These are phyloP conservation scores for Columba livia DNA, from an alignment of 2,113 vertebrate genomes.

Conservation along the genomic window DNA sequence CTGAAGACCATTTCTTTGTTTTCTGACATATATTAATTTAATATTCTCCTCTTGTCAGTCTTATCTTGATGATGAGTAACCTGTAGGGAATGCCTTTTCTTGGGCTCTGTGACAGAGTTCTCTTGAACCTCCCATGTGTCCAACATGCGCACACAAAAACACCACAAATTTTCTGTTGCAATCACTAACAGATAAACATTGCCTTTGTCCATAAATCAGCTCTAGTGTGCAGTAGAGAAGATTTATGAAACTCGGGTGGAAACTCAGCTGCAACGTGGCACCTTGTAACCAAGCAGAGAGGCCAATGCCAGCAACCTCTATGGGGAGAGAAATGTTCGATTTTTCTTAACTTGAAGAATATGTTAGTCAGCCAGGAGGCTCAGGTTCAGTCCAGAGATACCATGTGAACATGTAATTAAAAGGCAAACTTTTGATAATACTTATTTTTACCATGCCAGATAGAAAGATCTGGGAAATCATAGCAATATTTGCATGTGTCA, in stretches of 20 bases:
- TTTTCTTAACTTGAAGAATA: background rate
- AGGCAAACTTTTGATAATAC: background rate
- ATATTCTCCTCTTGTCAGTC: background rate
- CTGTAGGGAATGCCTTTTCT: background rate
- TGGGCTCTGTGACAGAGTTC: background rate
- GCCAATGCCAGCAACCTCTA: background rate
- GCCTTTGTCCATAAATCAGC: background rate
- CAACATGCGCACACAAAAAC: background rate
- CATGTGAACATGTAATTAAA: background rate
- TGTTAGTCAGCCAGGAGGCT: background rate
- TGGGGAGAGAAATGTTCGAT: background rate
- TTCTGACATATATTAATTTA: background rate
- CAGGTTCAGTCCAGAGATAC: background rate
- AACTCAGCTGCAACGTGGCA: background rate
- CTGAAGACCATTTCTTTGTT: background rate
- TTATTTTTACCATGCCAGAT: background rate
- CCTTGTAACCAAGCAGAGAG: background rate
- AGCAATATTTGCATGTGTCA: background rate
- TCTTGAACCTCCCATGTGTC: background rate
- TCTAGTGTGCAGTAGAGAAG: background rate
- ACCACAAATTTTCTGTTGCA: background rate
- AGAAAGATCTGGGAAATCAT: background rate
- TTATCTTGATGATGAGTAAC: background rate
- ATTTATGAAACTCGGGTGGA: background rate
- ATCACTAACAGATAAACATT: background rate